Evolutionary conservation across 2,888 invertebrate species (phyloP).

Genomic region (Salpingus planirostris): DNA sequence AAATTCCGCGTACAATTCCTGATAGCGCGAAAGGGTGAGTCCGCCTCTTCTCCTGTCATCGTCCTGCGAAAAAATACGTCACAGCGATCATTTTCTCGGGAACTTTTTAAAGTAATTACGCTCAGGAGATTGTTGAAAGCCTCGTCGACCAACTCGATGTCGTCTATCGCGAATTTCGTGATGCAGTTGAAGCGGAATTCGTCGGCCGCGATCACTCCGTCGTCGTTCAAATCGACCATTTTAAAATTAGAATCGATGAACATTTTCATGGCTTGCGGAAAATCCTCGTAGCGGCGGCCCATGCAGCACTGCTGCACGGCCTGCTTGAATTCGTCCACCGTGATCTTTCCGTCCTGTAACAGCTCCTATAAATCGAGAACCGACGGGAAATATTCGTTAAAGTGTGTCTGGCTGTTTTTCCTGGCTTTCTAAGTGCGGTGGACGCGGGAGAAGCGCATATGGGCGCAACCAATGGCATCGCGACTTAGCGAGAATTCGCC

Average conservation of each 20-base stretch:
- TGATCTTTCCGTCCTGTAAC: conserved; percentile 69
- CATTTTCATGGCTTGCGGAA: conserved; percentile 79
- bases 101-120: conserved; percentile 42
- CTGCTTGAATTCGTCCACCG: conserved; percentile 71
- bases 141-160: conserved; percentile 65
- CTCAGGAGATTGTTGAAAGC: conserved; percentile 67
- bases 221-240: conserved; percentile 70
- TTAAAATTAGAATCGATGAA: conserved; percentile 79
- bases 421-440: too few species aligned
- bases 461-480: too few species aligned
- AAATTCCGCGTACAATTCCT: conserved; percentile 76
- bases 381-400: background rate
- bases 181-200: conserved; percentile 79
- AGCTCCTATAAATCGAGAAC: conserved; percentile 30
- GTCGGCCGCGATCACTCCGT: conserved; percentile 69
- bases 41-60: conserved; percentile 75
- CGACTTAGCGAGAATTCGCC: too few species aligned
- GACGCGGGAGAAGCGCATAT: too few species aligned
- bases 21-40: conserved; percentile 66
- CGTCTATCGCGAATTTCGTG: conserved; percentile 69
- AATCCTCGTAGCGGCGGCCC: conserved; percentile 66
- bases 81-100: background rate
- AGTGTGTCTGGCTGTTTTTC: background rate
- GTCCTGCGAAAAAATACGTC: conserved; percentile 51
- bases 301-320: conserved; percentile 75